Base-by-base conservation (phyloP, 2,113 vertebrate species). In the Gadus chalcogrammus region DNA sequence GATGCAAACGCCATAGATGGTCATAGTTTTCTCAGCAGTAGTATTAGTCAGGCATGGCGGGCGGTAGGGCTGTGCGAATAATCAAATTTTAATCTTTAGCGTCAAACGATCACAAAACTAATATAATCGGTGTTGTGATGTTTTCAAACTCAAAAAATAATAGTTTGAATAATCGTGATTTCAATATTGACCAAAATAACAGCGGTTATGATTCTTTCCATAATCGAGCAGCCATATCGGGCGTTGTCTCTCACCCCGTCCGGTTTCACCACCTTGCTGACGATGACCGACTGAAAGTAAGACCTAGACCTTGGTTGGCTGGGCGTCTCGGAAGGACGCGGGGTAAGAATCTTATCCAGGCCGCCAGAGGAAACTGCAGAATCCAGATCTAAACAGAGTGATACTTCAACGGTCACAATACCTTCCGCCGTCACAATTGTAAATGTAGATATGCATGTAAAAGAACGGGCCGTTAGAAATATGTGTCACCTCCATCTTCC, bases 271-370 rank as follows among this genome's bases (percentile, higher is more conserved):
- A 93, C 90, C 67, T 91, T 92, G 56, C 93, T 94, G 73, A 99
- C 89, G 0, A 85, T 93, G 67, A 98, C 84, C 0, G 94, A 97
- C 83, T 91, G 91, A 88, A 95, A 98, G 83, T 94, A 98, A 0
- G 95, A 93, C 48, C 27, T 88, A 0, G 63, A 80, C 24, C 73
- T 83, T 5, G 91, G 90, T 66, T 88, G 75, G 12, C 87, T 88
- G 0, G 92, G 85, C 1, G 63, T 35, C 70, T 89, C 70, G 17
- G 90, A 90, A 17, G 92, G 69, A 67, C 82, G 82, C 3, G 86
- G 87, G 0, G 76, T 69, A 18, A 92, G 76, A 69, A 93, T 90
- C 79, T 88, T 84, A 73, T 92, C 91, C 65, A 92, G 79, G 28
- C 91, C 90, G 5, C 79, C 76, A 11, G 87, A 85, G 1, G 90